phyloP scores from a whole-genome alignment of 2,888 invertebrate species.

The Sialis fuliginosa region DNA sequence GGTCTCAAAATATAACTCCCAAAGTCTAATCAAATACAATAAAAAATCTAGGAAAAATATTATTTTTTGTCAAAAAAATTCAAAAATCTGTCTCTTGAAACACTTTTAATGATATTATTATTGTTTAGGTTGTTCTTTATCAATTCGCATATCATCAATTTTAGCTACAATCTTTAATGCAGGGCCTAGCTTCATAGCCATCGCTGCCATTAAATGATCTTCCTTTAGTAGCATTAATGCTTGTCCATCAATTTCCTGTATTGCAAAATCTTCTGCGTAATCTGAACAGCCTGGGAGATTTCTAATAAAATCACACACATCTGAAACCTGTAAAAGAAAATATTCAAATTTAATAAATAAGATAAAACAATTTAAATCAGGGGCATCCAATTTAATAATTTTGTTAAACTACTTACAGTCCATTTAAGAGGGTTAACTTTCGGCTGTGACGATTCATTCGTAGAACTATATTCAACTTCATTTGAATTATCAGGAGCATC shows the following conservation, averaged over 20 bases:
- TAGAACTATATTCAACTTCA: slow-evolving; percentile 25
- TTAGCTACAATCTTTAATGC: slow-evolving; percentile 89
- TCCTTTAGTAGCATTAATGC: slow-evolving; percentile 81
- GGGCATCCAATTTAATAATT: background rate
- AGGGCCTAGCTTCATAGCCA: slow-evolving; percentile 90
- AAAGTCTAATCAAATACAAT: too few relatives aligned
- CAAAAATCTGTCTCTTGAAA: background rate
- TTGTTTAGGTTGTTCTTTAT: slow-evolving; percentile 28
- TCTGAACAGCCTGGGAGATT: slow-evolving; percentile 78
- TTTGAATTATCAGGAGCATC: slow-evolving; percentile 17
- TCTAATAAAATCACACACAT: slow-evolving; percentile 79
- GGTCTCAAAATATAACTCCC: too few relatives aligned
- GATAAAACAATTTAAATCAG: background rate
- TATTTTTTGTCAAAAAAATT: too few relatives aligned
- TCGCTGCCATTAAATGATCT: slow-evolving; percentile 85
- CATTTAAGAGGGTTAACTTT: slow-evolving; percentile 45
- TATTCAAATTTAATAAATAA: background rate
- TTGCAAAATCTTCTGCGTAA: slow-evolving; percentile 86
- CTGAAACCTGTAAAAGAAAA: slow-evolving; percentile 41
- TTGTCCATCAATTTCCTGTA: slow-evolving; percentile 93
- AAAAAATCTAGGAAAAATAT: too few relatives aligned
- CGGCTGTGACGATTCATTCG: slow-evolving; percentile 17
- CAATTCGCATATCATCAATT: slow-evolving; percentile 66
- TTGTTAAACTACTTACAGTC: slow-evolving; percentile 29
- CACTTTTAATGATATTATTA: slow-evolving; percentile 1